Percentiles rank a stretch among this genome's conserved stretches.
These are phyloP conservation scores for Sternarchorhynchus goeldii DNA, from an alignment of 2,797 vertebrate species.

Conservation along the genomic window DNA sequence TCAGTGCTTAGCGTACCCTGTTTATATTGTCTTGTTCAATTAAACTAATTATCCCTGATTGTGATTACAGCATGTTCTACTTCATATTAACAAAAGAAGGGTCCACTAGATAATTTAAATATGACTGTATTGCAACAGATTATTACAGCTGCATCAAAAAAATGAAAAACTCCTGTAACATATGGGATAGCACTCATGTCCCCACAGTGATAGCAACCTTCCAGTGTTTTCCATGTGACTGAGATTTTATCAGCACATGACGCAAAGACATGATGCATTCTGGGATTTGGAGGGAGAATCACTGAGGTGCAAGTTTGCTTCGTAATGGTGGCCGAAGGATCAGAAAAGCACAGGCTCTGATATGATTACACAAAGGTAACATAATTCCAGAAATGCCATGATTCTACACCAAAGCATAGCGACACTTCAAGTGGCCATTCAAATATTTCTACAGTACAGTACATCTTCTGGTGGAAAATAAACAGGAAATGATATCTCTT, in stretches of 20 bases:
- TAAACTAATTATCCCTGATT: constrained; percentile 36
- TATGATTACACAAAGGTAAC: background rate
- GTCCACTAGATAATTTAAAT: background rate
- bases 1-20: constrained; percentile 4
- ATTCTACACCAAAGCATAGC: constrained; percentile 6
- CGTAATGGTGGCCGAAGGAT: background rate
- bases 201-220: background rate
- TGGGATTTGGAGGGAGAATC: background rate
- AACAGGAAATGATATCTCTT: constrained; percentile 23
- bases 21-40: constrained; percentile 23
- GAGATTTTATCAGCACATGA: background rate
- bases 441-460: background rate
- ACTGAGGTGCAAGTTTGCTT: background rate
- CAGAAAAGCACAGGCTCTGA: background rate
- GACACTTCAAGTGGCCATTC: background rate
- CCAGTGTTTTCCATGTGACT: constrained; percentile 9
- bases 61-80: constrained; percentile 26
- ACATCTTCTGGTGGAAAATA: background rate
- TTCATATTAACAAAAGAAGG: constrained; percentile 22
- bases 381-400: background rate
- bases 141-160: background rate
- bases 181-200: background rate
- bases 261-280: background rate
- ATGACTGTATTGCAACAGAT: constrained; percentile 3
- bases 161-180: background rate